Conservation (phyloP, 2,888 invertebrate genomes). For the Polymixis flavicincta region DNA sequence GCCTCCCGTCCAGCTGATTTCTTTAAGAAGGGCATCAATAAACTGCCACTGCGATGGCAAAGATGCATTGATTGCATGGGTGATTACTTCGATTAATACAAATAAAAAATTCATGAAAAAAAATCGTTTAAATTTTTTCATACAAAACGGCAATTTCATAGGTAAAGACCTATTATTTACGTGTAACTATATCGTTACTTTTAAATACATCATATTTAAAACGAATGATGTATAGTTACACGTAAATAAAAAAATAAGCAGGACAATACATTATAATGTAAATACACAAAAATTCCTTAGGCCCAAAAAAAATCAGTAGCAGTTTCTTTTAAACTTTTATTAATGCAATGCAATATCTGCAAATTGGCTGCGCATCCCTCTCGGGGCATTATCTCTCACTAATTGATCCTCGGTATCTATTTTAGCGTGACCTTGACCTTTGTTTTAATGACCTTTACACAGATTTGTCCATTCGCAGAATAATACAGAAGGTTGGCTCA, state of each 20-base stretch:
- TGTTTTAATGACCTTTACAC: constrained; percentile 15
- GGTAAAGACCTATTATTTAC: too few species aligned
- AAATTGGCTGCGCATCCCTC: constrained; percentile 9
- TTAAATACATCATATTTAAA: not conserved
- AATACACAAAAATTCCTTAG: not conserved
- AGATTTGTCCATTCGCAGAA: not conserved
- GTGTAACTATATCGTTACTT: not conserved
- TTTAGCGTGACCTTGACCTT: constrained; percentile 20
- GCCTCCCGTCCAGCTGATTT: too few species aligned
- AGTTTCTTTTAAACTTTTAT: not conserved
- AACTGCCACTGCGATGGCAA: too few species aligned
- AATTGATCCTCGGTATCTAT: constrained; percentile 33
- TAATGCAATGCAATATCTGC: not conserved
- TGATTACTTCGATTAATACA: too few species aligned
- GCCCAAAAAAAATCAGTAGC: not conserved
- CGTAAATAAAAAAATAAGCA: too few species aligned
- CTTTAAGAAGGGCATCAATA: too few species aligned
- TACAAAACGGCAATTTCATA: too few species aligned
- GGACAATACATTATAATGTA: not conserved
- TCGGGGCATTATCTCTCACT: constrained; percentile 1
- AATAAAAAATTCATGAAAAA: too few species aligned
- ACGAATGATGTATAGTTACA: too few species aligned
- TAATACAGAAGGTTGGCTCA: not conserved
- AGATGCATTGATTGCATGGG: too few species aligned
- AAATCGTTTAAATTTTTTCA: too few species aligned